Percentiles rank a stretch among this genome's conserved stretches.
Conservation (phyloP, 37 sponge, comb jelly and placozoan species). For the Diacarnus erythraeanus region DNA sequence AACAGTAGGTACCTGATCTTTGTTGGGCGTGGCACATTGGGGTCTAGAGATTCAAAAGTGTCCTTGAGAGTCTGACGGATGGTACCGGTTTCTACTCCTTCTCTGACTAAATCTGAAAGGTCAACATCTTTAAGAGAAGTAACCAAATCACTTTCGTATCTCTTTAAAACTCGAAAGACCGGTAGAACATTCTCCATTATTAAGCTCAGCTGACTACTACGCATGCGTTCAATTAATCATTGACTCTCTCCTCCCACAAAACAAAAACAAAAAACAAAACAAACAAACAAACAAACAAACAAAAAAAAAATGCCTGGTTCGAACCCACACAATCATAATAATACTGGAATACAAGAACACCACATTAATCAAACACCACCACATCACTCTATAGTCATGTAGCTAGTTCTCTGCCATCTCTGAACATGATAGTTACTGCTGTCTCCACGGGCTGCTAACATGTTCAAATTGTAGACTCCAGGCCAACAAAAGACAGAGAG, state of each 20-base stretch:
- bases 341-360: too few species aligned
- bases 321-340: too few species aligned
- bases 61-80: neutral
- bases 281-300: too few species aligned
- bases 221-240: too few species aligned
- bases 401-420: conserved; percentile 54
- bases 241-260: too few species aligned
- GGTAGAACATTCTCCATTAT: too few species aligned
- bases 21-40: neutral
- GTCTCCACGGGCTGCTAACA: conserved; percentile 14
- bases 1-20: neutral
- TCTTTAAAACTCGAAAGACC: neutral
- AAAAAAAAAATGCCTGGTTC: too few species aligned
- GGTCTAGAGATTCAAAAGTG: neutral
- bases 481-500: conserved; percentile 20
- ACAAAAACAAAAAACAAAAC: too few species aligned
- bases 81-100: neutral
- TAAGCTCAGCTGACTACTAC: too few species aligned
- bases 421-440: conserved; percentile 16
- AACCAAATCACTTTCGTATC: neutral
- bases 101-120: neutral
- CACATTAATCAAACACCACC: too few species aligned
- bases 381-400: conserved; percentile 28
- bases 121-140: neutral
- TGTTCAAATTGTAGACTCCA: conserved; percentile 54